Percentiles rank a stretch among this genome's conserved stretches.
Evolutionary conservation across 2,888 invertebrate species (phyloP).

Genomic region (Julus scandinavius): DNA sequence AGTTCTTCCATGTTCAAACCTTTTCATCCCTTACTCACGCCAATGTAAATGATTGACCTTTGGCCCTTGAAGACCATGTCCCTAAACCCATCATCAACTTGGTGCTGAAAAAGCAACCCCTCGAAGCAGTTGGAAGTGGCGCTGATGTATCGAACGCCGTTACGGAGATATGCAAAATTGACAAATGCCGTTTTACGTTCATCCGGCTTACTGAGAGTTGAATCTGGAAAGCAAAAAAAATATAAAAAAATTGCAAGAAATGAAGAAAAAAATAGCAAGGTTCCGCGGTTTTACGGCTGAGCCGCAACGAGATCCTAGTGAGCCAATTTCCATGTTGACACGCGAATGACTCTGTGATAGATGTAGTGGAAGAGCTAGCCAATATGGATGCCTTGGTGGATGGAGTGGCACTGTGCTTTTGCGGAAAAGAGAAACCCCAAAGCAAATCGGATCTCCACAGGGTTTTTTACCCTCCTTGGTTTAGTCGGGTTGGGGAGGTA

Average conservation of each 20-base stretch:
- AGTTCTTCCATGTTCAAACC: too few species aligned
- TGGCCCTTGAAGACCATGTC: not conserved
- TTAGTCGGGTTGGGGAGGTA: not conserved
- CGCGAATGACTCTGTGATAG: conserved; percentile 30
- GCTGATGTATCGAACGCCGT: conserved; percentile 2
- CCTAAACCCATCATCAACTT: not conserved
- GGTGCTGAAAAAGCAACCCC: not conserved
- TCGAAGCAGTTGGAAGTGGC: not conserved
- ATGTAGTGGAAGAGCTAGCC: conserved; percentile 51
- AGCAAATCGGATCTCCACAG: not conserved
- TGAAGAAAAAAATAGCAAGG: not conserved
- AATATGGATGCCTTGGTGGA: not conserved
- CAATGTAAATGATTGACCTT: not conserved
- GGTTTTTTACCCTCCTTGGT: not conserved
- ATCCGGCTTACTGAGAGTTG: not conserved
- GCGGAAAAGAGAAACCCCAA: too few species aligned
- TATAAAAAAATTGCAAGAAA: not conserved
- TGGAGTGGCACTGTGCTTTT: too few species aligned
- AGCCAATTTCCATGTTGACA: conserved; percentile 47
- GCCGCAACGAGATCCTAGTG: not conserved
- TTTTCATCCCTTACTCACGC: too few species aligned
- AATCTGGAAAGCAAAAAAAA: not conserved
- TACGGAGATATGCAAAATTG: conserved; percentile 10
- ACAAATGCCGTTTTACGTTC: conserved; percentile 18
- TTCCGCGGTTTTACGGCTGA: conserved; percentile 17